Base-by-base conservation (phyloP, 2,113 vertebrate species). In the Galeopterus variegatus region DNA sequence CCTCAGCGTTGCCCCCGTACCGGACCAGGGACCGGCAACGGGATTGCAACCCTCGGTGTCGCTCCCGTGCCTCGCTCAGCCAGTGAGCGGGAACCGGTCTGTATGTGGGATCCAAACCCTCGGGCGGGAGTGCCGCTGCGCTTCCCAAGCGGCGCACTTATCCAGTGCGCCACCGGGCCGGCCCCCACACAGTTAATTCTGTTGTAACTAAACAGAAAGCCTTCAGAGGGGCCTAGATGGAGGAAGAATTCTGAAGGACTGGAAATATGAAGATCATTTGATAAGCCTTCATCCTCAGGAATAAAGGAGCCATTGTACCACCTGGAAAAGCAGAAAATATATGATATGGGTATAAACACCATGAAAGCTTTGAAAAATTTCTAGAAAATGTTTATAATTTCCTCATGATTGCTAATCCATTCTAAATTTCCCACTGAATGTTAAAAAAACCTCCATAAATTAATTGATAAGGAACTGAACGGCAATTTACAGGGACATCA, bases 111-210 rank as follows among this genome's bases (percentile, higher is more conserved):
- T n/a, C n/a, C n/a, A n/a, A n/a, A n/a, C n/a, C n/a, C n/a, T n/a
- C n/a, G n/a, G n/a, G n/a, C n/a, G n/a, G n/a, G n/a, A n/a, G n/a
- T n/a, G n/a, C n/a, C n/a, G n/a, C n/a, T n/a, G n/a, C n/a, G n/a
- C n/a, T n/a, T n/a, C n/a, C n/a, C n/a, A n/a, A n/a, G n/a, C n/a
- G n/a, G n/a, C n/a, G n/a, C n/a, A n/a, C n/a, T n/a, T n/a, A n/a
- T n/a, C n/a, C n/a, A n/a, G n/a, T n/a, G n/a, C n/a, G n/a, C n/a
- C n/a, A n/a, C n/a, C n/a, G n/a, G n/a, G n/a, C n/a, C n/a, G n/a
- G n/a, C n/a, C n/a, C n/a, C n/a, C n/a, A 93, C 17, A 84, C 52
- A 83, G 48, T 96, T 89, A 72, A 95, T 21, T 92, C 60, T 81
- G 14, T 69, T 75, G 36, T 85, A 83, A 70, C 45, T 76, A 72